phyloP scores from a whole-genome alignment of 2,113 vertebrate genomes.

The Hydrochoerus hydrochaeris region DNA sequence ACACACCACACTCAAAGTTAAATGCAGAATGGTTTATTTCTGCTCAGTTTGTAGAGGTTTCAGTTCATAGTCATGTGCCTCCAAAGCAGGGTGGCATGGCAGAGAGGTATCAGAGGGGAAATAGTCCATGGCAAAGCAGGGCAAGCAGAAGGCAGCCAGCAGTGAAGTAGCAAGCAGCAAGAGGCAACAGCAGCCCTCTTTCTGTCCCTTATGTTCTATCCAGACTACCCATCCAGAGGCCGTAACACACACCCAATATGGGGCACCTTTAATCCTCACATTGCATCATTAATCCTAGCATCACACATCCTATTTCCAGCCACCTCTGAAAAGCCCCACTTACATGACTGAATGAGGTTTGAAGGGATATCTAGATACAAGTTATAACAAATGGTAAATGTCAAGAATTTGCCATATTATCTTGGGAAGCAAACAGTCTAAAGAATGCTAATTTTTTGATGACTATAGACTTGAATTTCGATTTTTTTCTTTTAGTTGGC shows the following conservation, averaged over 20 bases:
- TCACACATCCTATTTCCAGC: background rate
- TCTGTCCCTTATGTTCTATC: background rate
- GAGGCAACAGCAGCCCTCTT: background rate
- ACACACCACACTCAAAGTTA: background rate
- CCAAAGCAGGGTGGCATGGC: background rate
- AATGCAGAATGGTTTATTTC: background rate
- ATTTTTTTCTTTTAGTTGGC: slow-evolving; percentile 89
- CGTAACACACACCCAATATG: background rate
- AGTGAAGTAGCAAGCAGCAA: background rate
- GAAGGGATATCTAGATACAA: background rate
- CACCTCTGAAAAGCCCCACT: background rate
- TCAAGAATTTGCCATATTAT: slow-evolving; percentile 16
- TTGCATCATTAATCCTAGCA: background rate
- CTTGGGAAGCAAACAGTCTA: slow-evolving; percentile 24
- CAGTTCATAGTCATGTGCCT: background rate
- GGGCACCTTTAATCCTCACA: background rate
- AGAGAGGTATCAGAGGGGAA: background rate
- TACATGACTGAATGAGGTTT: background rate
- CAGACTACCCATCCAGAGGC: background rate
- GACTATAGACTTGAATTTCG: slow-evolving; percentile 58
- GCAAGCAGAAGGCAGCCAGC: background rate
- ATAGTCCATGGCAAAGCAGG: background rate
- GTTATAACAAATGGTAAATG: background rate
- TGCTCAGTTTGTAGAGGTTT: background rate
- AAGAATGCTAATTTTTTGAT: background rate